Percentiles rank a stretch among this genome's conserved stretches.
phyloP scores from a whole-genome alignment of 2,113 vertebrate species.

The Nibea coibor region DNA sequence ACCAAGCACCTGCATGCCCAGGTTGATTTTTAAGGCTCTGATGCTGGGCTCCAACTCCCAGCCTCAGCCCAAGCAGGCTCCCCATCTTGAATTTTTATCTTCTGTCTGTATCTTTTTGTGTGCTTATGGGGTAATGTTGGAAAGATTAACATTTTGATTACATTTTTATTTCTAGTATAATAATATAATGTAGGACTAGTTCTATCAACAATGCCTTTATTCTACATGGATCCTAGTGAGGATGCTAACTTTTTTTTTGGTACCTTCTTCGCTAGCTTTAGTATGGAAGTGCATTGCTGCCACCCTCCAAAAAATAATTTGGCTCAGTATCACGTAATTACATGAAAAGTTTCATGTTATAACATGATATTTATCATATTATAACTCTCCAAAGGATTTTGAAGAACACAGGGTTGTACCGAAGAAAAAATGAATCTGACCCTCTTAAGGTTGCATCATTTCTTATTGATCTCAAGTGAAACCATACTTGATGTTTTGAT shows the following conservation, averaged over 20 bases:
- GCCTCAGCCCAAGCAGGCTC: neutral
- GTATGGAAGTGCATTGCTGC: too few species aligned
- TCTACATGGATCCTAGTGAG: neutral
- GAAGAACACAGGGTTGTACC: too few species aligned
- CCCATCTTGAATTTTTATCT: neutral
- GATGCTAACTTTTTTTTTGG: neutral
- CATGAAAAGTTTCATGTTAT: too few species aligned
- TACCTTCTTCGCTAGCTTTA: neutral
- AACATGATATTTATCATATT: too few species aligned
- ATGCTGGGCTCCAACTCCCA: neutral
- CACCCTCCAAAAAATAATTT: too few species aligned
- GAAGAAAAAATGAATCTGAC: too few species aligned
- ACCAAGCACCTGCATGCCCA: slow-evolving; percentile 31
- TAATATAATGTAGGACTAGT: neutral
- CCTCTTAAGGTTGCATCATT: too few species aligned
- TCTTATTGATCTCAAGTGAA: too few species aligned
- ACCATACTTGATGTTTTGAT: too few species aligned
- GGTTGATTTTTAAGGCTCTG: slow-evolving; percentile 2
- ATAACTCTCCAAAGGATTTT: too few species aligned
- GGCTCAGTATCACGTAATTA: too few species aligned
- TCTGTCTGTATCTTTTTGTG: neutral
- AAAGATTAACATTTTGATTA: neutral
- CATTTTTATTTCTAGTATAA: neutral
- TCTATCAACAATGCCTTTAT: neutral
- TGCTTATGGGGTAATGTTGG: too few species aligned